Evolutionary conservation across 2,888 invertebrate species (phyloP).

Genomic region (Standfussiana lucernea): DNA sequence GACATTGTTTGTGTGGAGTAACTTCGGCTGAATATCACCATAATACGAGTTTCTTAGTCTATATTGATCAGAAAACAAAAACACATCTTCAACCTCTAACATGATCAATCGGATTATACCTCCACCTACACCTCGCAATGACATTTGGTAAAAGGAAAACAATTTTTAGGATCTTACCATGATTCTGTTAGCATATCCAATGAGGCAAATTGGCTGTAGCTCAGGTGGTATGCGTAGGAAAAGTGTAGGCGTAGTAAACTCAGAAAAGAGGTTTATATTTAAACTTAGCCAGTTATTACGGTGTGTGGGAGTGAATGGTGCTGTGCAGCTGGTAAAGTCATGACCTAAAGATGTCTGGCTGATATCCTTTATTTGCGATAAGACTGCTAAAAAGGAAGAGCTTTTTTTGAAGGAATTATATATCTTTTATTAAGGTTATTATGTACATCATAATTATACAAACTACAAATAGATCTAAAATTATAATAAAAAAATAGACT

Average conservation of each 20-base stretch:
- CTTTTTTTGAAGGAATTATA: neutral
- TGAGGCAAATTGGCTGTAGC: constrained; percentile 13
- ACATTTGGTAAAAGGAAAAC: neutral
- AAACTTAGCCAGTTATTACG: constrained; percentile 18
- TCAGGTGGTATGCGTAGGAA: constrained; percentile 13
- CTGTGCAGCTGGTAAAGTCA: constrained; percentile 21
- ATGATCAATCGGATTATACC: neutral
- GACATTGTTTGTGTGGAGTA: neutral
- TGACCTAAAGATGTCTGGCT: neutral
- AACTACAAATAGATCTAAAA: too few species aligned
- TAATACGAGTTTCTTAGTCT: too few species aligned
- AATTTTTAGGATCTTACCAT: neutral
- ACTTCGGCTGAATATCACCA: neutral
- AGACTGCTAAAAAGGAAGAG: neutral
- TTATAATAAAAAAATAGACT: too few species aligned
- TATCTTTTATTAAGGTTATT: too few species aligned
- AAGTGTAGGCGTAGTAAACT: constrained; percentile 14
- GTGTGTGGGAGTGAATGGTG: constrained; percentile 28
- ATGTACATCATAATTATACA: too few species aligned
- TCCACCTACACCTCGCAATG: neutral
- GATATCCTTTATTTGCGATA: neutral
- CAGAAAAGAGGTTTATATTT: neutral
- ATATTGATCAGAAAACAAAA: neutral
- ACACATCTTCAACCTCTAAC: neutral
- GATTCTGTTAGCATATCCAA: constrained; percentile 19